phyloP scores from a whole-genome alignment of 2,113 vertebrate genomes.

The Xiphophorus hellerii region DNA sequence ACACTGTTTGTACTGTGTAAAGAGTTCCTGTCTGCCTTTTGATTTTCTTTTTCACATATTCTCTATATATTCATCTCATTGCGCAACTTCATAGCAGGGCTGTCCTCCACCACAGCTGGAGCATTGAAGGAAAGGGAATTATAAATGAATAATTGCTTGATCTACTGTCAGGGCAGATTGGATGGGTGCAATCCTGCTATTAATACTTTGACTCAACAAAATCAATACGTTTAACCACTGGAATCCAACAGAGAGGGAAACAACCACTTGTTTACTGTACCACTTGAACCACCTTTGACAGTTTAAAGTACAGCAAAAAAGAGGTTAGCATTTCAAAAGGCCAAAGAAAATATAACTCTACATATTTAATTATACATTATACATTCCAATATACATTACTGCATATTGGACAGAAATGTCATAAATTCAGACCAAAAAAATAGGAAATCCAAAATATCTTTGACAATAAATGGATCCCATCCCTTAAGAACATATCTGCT shows the following conservation, averaged over 20 bases:
- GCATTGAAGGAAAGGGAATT: slow-evolving; percentile 64
- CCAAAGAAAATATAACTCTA: background rate
- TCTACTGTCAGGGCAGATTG: slow-evolving; percentile 43
- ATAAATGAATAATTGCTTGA: slow-evolving; percentile 74
- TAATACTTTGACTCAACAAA: slow-evolving; percentile 60
- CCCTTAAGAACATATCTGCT: background rate
- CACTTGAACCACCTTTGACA: slow-evolving; percentile 20
- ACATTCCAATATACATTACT: background rate
- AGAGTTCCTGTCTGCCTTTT: background rate
- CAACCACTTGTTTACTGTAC: slow-evolving; percentile 20
- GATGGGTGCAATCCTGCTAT: slow-evolving; percentile 55
- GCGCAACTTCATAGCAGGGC: slow-evolving; percentile 19
- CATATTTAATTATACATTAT: background rate
- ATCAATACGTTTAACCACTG: slow-evolving; percentile 49
- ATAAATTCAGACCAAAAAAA: background rate
- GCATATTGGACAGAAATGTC: background rate
- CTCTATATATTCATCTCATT: slow-evolving; percentile 23
- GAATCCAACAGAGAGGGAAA: slow-evolving; percentile 34
- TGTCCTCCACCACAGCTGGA: slow-evolving; percentile 23
- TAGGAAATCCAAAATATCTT: background rate
- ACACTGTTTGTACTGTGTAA: slow-evolving; percentile 13
- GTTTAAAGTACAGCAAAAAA: slow-evolving; percentile 13
- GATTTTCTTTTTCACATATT: background rate
- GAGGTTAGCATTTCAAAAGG: background rate
- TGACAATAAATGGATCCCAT: too few species aligned